Evolutionary conservation across 2,888 invertebrate genomes (phyloP).

Genomic region (Philhelius pedissequus): DNA sequence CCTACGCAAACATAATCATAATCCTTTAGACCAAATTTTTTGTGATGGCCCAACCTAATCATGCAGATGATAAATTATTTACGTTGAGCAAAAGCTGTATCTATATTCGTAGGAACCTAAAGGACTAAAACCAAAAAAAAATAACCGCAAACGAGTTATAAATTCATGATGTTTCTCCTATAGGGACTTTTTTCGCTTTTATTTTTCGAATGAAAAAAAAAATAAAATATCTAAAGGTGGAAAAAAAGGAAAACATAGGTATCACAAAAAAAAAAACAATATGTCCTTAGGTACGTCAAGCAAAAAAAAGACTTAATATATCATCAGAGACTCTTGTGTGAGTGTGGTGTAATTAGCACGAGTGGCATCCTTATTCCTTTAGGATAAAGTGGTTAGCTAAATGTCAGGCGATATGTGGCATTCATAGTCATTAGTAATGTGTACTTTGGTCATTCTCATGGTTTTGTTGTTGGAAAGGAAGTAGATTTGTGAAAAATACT

Average conservation of each 20-base stretch:
- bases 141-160: constrained; percentile 59
- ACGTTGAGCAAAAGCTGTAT: neutral
- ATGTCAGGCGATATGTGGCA: constrained; percentile 48
- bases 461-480: constrained; percentile 8
- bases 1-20: constrained; percentile 37
- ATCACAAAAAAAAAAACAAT: neutral
- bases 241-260: neutral
- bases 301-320: constrained; percentile 36
- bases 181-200: constrained; percentile 26
- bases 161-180: constrained; percentile 49
- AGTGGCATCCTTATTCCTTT: constrained; percentile 51
- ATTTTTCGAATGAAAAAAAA: neutral
- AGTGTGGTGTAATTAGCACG: constrained; percentile 59
- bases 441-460: constrained; percentile 44
- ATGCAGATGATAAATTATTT: constrained; percentile 59
- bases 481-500: neutral
- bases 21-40: constrained; percentile 20
- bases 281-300: constrained; percentile 12
- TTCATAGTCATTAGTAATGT: constrained; percentile 60
- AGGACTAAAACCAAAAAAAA: constrained; percentile 10
- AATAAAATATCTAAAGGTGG: neutral
- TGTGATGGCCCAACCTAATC: constrained; percentile 40
- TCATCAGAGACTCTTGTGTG: constrained; percentile 35
- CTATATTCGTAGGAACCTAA: neutral
- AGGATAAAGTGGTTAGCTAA: constrained; percentile 57